Conservation (phyloP, 2,797 vertebrate species). For the Pelodytes ibericus region DNA sequence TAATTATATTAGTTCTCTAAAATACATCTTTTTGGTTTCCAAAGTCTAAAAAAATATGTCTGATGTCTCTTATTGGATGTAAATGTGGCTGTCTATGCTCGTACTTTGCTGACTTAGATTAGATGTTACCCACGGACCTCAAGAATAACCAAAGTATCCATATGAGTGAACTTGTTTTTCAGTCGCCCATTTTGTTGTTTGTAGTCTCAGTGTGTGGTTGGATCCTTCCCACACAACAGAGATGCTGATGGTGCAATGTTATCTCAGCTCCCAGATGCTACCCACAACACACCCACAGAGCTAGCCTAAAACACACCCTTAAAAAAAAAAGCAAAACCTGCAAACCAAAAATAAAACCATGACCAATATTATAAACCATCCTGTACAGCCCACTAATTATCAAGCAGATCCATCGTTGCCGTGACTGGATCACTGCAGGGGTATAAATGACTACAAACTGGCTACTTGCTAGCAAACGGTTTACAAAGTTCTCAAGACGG, state of each 20-base stretch:
- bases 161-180: too few species aligned
- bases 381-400: not conserved
- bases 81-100: too few species aligned
- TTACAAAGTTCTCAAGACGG: too few species aligned
- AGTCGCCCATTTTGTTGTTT: too few species aligned
- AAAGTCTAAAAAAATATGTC: too few species aligned
- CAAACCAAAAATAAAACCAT: not conserved
- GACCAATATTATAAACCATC: not conserved
- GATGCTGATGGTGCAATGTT: not conserved
- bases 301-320: conserved; percentile 8
- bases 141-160: too few species aligned
- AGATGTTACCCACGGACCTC: too few species aligned
- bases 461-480: not conserved
- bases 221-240: not conserved
- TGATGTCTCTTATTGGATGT: too few species aligned
- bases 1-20: too few species aligned
- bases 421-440: not conserved
- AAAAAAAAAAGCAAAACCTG: conserved; percentile 4
- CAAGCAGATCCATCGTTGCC: not conserved
- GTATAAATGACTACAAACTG: not conserved
- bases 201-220: not conserved
- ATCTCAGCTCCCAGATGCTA: conserved; percentile 41
- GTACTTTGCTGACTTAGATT: too few species aligned
- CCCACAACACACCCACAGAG: conserved; percentile 13
- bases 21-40: too few species aligned